Evolutionary conservation across 2,888 invertebrate species (phyloP).

Genomic region (Acronicta alni): DNA sequence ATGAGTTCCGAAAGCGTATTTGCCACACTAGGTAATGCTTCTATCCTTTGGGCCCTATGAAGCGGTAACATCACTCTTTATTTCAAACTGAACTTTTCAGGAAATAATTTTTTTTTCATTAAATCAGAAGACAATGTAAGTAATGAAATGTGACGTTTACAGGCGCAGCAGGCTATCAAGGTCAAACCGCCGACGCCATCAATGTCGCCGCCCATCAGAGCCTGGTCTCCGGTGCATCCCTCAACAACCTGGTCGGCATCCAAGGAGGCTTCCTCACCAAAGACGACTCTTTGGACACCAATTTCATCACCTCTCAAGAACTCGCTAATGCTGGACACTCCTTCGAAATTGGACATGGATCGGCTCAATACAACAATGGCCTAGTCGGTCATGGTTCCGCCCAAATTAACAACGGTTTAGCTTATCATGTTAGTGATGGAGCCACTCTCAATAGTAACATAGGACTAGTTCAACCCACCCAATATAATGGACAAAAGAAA

Average conservation of each 20-base stretch:
- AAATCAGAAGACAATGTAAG: no score
- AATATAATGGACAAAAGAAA: conserved; percentile 69
- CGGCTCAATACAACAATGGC: conserved; percentile 38
- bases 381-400: conserved; percentile 33
- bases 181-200: conserved; percentile 83
- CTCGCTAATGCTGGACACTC: conserved; percentile 62
- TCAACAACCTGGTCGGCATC: conserved; percentile 83
- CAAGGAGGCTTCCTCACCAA: conserved; percentile 77
- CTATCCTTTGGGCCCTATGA: no score
- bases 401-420: conserved; percentile 51
- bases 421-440: conserved; percentile 60
- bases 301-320: conserved; percentile 83
- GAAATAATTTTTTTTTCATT: no score
- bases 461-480: conserved; percentile 77
- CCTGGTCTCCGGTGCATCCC: conserved; percentile 81
- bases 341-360: conserved; percentile 56
- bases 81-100: no score
- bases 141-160: conserved; percentile 36
- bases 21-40: no score
- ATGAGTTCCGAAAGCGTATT: no score
- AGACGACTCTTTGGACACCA: conserved; percentile 75
- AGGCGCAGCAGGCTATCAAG: conserved; percentile 85
- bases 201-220: conserved; percentile 86
- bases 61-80: no score
- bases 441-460: conserved; percentile 49